Conservation (phyloP, 2,113 vertebrate species). For the Sylvilagus bachmani region DNA sequence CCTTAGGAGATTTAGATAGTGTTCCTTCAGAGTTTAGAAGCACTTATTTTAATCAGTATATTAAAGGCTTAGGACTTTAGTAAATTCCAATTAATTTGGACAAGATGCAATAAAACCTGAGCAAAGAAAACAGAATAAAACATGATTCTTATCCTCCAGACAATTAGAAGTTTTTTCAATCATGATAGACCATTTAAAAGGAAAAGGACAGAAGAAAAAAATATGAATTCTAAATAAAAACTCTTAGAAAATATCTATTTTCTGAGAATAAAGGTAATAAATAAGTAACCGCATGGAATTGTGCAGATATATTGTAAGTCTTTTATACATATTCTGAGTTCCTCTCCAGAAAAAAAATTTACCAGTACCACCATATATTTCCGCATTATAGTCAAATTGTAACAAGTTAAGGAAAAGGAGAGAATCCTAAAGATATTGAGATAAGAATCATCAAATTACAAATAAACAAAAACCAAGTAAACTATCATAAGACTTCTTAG, state of each 20-base stretch:
- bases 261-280: background rate
- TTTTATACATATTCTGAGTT: background rate
- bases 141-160: background rate
- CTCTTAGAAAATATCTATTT: background rate
- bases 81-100: slow-evolving; percentile 24
- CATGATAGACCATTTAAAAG: background rate
- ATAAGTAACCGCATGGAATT: background rate
- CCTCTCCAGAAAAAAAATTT: background rate
- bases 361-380: background rate
- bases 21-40: background rate
- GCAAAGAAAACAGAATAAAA: background rate
- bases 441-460: too few species aligned
- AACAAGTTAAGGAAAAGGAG: too few species aligned
- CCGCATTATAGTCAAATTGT: too few species aligned
- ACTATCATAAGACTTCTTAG: too few species aligned
- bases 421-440: too few species aligned
- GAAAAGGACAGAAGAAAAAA: background rate
- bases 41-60: background rate
- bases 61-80: background rate
- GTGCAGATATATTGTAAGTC: background rate
- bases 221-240: background rate
- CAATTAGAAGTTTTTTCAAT: background rate
- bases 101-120: background rate
- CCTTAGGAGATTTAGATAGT: background rate
- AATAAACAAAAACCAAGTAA: too few species aligned